Evolutionary conservation across 2,797 vertebrate species (phyloP).

Genomic region (Gallinago solitaria): DNA sequence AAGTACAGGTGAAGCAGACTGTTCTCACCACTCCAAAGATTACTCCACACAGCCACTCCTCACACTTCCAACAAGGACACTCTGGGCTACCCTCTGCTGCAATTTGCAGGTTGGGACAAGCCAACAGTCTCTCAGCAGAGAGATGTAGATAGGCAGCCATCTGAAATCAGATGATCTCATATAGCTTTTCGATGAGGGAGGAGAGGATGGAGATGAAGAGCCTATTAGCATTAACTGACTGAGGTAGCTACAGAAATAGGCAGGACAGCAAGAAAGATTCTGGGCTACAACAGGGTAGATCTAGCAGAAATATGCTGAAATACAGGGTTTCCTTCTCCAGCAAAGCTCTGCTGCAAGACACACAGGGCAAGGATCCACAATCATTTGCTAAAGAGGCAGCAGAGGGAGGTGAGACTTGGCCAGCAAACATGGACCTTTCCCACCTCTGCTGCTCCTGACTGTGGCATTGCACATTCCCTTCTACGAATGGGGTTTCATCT

Average conservation of each 20-base stretch:
- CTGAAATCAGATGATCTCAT: background rate
- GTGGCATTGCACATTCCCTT: slow-evolving; percentile 9
- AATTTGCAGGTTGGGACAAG: background rate
- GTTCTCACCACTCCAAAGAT: background rate
- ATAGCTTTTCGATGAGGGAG: background rate
- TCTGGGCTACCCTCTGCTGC: background rate
- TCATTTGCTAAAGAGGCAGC: background rate
- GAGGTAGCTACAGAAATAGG: background rate
- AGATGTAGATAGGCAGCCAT: background rate
- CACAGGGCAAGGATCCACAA: background rate
- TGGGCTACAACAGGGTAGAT: background rate
- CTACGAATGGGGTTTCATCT: background rate
- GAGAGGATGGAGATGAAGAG: background rate
- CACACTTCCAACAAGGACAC: background rate
- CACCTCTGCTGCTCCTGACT: background rate
- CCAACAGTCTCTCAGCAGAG: background rate
- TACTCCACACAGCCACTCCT: background rate
- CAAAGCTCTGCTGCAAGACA: background rate
- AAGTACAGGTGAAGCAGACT: background rate
- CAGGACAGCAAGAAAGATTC: background rate
- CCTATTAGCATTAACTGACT: background rate
- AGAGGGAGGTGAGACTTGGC: background rate
- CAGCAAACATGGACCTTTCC: background rate
- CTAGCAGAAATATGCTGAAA: background rate
- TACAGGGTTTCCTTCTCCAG: background rate